phyloP scores from a whole-genome alignment of 2,797 vertebrate species.

The Propithecus perrieri region DNA sequence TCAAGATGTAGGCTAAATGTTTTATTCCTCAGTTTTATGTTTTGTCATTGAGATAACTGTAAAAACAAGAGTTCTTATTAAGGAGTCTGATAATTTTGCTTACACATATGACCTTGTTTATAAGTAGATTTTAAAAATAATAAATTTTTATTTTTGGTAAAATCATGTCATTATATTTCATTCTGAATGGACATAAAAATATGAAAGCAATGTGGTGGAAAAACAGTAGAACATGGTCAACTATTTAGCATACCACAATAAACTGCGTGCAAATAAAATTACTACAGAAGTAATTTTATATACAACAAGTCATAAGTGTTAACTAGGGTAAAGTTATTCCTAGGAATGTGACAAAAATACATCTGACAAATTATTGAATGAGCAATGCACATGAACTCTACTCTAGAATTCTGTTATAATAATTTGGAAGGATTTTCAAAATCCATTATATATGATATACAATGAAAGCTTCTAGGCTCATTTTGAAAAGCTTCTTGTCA shows the following conservation, averaged over 20 bases:
- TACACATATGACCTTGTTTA: neutral
- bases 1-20: neutral
- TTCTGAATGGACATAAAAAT: slow-evolving; percentile 33
- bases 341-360: slow-evolving; percentile 44
- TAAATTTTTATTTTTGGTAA: neutral
- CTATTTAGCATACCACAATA: slow-evolving; percentile 63
- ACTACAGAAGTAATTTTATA: slow-evolving; percentile 47
- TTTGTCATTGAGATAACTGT: neutral
- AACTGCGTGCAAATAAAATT: slow-evolving; percentile 63
- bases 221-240: slow-evolving; percentile 48
- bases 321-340: slow-evolving; percentile 46
- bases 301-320: slow-evolving; percentile 44
- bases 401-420: slow-evolving; percentile 55
- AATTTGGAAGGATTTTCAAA: slow-evolving; percentile 71
- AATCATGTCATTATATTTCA: neutral
- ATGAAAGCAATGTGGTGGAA: neutral
- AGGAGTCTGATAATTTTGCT: neutral
- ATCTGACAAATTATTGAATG: slow-evolving; percentile 46
- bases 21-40: slow-evolving; percentile 27
- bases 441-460: slow-evolving; percentile 49
- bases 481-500: slow-evolving; percentile 66
- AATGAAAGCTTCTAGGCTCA: slow-evolving; percentile 57
- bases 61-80: neutral
- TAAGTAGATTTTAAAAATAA: slow-evolving; percentile 37
- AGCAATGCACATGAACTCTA: slow-evolving; percentile 53